phyloP scores from a whole-genome alignment of 2,797 vertebrate genomes.

The Buphagus erythrorhynchus region DNA sequence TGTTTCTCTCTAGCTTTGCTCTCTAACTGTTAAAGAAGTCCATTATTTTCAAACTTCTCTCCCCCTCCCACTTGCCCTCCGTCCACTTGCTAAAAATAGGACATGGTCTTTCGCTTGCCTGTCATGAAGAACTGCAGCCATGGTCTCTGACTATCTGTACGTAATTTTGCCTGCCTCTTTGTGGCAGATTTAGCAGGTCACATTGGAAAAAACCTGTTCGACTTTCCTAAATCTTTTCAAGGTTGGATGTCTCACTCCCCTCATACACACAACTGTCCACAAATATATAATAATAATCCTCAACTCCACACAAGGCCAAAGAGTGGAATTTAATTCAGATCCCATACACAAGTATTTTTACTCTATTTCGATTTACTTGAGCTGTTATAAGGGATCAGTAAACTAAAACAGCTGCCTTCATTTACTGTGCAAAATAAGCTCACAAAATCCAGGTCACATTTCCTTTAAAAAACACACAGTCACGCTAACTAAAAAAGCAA shows the following conservation, averaged over 20 bases:
- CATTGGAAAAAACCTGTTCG: constrained; percentile 22
- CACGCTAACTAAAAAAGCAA: constrained; percentile 26
- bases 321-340: constrained; percentile 43
- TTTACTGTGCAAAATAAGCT: constrained; percentile 34
- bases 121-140: constrained; percentile 47
- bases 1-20: constrained; percentile 42
- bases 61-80: background rate
- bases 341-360: background rate
- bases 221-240: constrained; percentile 29
- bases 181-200: constrained; percentile 50
- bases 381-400: constrained; percentile 62
- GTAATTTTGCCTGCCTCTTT: constrained; percentile 56
- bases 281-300: constrained; percentile 4
- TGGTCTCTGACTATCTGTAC: constrained; percentile 7
- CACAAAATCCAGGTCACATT: constrained; percentile 75
- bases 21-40: constrained; percentile 44
- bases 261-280: constrained; percentile 1
- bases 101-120: constrained; percentile 43
- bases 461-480: constrained; percentile 59
- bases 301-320: background rate
- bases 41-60: constrained; percentile 61
- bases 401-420: constrained; percentile 68
- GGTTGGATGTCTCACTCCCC: background rate
- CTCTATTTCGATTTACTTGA: constrained; percentile 54
- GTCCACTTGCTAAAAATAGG: constrained; percentile 47